These are phyloP conservation scores for Polyommatus iphigenia DNA, from an alignment of 2,888 invertebrate species.

Conservation along the genomic window DNA sequence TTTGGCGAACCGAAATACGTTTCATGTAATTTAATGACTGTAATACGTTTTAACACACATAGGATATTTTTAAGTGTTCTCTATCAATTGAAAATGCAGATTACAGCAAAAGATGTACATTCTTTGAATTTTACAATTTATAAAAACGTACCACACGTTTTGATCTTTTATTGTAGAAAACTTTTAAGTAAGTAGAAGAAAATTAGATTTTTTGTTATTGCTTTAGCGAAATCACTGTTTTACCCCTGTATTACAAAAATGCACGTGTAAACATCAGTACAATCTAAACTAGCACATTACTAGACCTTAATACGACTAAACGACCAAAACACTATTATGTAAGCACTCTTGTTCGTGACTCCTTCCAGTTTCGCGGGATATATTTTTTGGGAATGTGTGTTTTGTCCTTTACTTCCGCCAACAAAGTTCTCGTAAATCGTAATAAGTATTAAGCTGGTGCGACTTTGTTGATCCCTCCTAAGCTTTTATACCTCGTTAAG, in stretches of 20 bases:
- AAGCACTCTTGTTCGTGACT: neutral
- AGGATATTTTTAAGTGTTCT: too few relatives aligned
- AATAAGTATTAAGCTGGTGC: neutral
- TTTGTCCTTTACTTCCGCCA: slow-evolving; percentile 11
- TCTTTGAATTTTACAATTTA: too few relatives aligned
- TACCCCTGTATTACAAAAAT: neutral
- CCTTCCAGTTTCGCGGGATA: neutral
- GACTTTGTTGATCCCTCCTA: neutral
- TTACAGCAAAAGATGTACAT: too few relatives aligned
- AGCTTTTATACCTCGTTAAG: neutral
- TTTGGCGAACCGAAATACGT: neutral
- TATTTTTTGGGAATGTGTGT: slow-evolving; percentile 8
- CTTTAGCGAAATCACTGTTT: too few relatives aligned
- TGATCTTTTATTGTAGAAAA: too few relatives aligned
- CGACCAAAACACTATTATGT: neutral
- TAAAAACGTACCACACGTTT: too few relatives aligned
- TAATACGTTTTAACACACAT: too few relatives aligned
- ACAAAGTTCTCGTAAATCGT: neutral
- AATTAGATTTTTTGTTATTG: too few relatives aligned
- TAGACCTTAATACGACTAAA: neutral
- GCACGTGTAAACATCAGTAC: neutral
- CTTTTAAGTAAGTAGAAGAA: too few relatives aligned
- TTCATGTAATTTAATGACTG: too few relatives aligned
- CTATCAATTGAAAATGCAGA: too few relatives aligned
- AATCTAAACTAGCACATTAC: neutral